Base-by-base conservation (phyloP, 1,140 invertebrate species). In the Elysia chlorotica region DNA sequence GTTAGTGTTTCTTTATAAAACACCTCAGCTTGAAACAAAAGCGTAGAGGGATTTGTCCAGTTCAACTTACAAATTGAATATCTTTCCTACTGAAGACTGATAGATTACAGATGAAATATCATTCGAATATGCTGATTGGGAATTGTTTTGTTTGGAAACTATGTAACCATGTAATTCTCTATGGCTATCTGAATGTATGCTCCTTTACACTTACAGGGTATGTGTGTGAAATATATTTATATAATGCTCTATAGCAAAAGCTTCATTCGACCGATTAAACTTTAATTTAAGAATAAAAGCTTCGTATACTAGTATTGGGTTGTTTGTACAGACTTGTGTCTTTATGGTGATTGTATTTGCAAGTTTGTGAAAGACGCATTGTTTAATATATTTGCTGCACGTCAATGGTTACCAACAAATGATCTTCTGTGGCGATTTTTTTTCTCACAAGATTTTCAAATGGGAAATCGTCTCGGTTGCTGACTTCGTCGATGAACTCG, bases 341-440 rank as follows among this genome's bases (percentile, higher is more conserved):
- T 59, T 10, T 10, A 28, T 17, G 56, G 28, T 25, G 10, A 59
- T 48, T n/a, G 10, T 10, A 17, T 59, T 6, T 25, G 56, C 25
- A 28, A 61, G n/a, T 23, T 35, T 17, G 38, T 41, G n/a, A 59
- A 57, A 63, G 2, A 63, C 59, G 0, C 21, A 5, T 3, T n/a
- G 6, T 14, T 41, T 48, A 31, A 71, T 28, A 28, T 71, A 71
- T 23, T 71, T 71, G 30, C 48, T 30, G 33, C n/a, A n/a, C n/a
- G n/a, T n/a, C 69, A 71, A 28, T 71, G 69, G 30, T 71, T 71
- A 14, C 68, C 68, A 21, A 61, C 30, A 38, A 71, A 71, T 6
- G 56, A 28, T 19, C 68, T 35, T 33, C 53, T 33, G 48, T 71
- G 68, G n/a, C 61, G 61, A 21, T n/a, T n/a, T n/a, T n/a, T n/a